Conservation (phyloP, 2,888 invertebrate species). For the Eustalomyia histrio region DNA sequence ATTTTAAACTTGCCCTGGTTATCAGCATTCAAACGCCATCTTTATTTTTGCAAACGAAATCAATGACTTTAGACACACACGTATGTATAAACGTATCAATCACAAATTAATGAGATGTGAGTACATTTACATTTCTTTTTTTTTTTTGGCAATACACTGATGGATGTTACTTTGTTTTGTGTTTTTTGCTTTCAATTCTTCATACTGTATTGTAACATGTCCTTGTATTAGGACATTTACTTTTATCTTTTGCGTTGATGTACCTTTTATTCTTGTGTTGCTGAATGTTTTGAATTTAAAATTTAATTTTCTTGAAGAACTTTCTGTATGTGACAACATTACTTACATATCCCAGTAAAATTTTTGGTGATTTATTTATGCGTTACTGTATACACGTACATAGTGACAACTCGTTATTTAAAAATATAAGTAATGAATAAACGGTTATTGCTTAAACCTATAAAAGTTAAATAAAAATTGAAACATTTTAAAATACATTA, state of each 20-base stretch:
- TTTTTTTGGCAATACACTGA: slow-evolving; percentile 28
- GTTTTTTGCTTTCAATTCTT: slow-evolving; percentile 60
- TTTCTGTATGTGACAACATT: slow-evolving; percentile 15
- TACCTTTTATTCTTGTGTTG: slow-evolving; percentile 48
- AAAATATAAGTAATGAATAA: too few relatives aligned
- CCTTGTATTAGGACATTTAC: slow-evolving; percentile 54
- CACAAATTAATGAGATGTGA: slow-evolving; percentile 79
- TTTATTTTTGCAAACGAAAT: slow-evolving; percentile 48
- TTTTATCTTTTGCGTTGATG: slow-evolving; percentile 38
- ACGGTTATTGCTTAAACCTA: too few relatives aligned
- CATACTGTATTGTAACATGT: slow-evolving; percentile 50
- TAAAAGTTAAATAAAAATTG: too few relatives aligned
- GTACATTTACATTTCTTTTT: slow-evolving; percentile 67
- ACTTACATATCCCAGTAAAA: slow-evolving; percentile 6
- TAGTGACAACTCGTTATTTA: too few relatives aligned
- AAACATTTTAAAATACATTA: too few relatives aligned
- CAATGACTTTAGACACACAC: slow-evolving; percentile 67
- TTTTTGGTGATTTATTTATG: too few relatives aligned
- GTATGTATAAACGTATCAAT: slow-evolving; percentile 70
- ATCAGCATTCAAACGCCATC: slow-evolving; percentile 32
- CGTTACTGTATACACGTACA: too few relatives aligned
- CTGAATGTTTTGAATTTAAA: slow-evolving; percentile 34
- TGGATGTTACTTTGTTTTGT: slow-evolving; percentile 43
- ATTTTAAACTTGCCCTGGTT: too few relatives aligned
- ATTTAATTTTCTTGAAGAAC: slow-evolving; percentile 13